Evolutionary conservation across 2,797 vertebrate species (phyloP).

Genomic region (Gymnothorax javanicus): DNA sequence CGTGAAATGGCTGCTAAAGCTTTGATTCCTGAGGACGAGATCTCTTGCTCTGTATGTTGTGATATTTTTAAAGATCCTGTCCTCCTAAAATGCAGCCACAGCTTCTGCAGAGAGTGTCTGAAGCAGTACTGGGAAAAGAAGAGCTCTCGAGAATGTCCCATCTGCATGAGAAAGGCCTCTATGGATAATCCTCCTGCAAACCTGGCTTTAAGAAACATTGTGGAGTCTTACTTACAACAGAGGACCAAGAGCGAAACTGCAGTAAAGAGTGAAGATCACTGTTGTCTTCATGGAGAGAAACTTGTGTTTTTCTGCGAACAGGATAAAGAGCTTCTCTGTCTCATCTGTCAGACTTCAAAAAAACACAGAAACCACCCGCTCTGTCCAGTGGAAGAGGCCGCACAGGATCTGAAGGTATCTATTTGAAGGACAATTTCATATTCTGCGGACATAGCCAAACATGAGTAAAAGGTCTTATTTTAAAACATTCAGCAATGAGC

Average conservation of each 20-base stretch:
- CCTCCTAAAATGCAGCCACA: too few species aligned
- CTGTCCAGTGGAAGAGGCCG: background rate
- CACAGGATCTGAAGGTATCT: background rate
- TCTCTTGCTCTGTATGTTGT: too few species aligned
- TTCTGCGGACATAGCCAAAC: too few species aligned
- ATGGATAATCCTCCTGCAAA: slow-evolving; percentile 9
- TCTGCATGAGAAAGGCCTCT: too few species aligned
- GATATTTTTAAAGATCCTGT: too few species aligned
- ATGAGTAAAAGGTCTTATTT: too few species aligned
- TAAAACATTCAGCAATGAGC: too few species aligned
- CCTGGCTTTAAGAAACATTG: slow-evolving; percentile 28
- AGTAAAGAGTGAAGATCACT: background rate
- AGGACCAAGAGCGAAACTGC: background rate
- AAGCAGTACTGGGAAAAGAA: too few species aligned
- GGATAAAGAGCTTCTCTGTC: slow-evolving; percentile 28
- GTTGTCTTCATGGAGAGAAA: slow-evolving; percentile 32
- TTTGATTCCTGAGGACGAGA: too few species aligned
- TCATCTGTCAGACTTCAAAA: slow-evolving; percentile 9
- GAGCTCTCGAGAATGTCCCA: too few species aligned
- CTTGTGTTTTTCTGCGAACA: slow-evolving; percentile 30
- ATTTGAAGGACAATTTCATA: background rate
- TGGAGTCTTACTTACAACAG: slow-evolving; percentile 38
- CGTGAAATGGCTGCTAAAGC: too few species aligned
- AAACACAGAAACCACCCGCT: slow-evolving; percentile 10
- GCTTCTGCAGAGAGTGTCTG: too few species aligned